Evolutionary conservation across 2,113 vertebrate species (phyloP).

Genomic region (Ovis canadensis): DNA sequence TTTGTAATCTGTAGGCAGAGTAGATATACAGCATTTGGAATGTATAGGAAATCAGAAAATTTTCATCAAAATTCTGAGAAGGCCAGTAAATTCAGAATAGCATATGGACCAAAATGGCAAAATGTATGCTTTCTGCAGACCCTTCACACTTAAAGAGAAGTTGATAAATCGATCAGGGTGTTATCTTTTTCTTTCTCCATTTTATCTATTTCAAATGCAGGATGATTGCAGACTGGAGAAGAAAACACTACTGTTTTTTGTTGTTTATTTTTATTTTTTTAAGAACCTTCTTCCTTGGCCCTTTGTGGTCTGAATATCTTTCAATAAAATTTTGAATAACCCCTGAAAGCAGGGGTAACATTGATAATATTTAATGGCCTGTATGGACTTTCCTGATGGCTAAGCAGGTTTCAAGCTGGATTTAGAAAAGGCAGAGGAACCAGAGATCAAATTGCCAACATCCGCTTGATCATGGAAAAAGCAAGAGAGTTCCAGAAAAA

Average conservation of each 20-base stretch:
- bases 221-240: not conserved
- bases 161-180: not conserved
- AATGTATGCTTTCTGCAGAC: not conserved
- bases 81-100: not conserved
- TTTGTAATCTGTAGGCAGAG: not conserved
- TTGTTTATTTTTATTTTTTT: not conserved
- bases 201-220: not conserved
- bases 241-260: not conserved
- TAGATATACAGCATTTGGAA: not conserved
- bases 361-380: not conserved
- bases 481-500: too few species aligned
- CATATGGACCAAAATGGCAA: not conserved
- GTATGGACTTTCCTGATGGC: not conserved
- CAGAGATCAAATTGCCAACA: too few species aligned
- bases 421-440: too few species aligned
- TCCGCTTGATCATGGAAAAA: too few species aligned
- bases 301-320: not conserved
- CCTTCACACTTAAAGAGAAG: not conserved
- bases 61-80: constrained; percentile 15
- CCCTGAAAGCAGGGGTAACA: not conserved
- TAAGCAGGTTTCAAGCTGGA: not conserved
- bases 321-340: not conserved
- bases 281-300: not conserved
- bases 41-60: not conserved
- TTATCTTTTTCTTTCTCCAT: not conserved